Evolutionary conservation across 2,797 vertebrate species (phyloP), one percentile per base, ranked within the genome.

Genomic region (Numenius phaeopus): DNA sequence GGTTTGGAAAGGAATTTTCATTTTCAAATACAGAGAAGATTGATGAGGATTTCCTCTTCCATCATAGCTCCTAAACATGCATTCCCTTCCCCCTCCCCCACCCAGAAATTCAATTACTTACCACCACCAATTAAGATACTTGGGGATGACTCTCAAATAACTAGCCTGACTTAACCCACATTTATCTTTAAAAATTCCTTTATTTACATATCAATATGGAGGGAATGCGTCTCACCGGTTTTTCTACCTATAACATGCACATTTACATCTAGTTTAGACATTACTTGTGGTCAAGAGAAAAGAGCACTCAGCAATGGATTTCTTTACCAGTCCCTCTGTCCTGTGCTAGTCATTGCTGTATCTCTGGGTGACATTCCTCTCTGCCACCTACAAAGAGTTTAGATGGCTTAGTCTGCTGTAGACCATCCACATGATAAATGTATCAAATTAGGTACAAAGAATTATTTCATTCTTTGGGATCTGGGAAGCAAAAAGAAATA

Each of bases 31-130:
- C 30, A 42, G 55, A 22, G 44, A 83, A 85, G 22, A 64, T 11
- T 40, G 30, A 50, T 40, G 15, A 67, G 15, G 26, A 44, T 91
- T 92, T 89, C 14, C 27, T 83, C 6, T 84, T 89, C n/a, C 14
- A 55, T 64, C 18, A 37, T 44, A 66, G 15, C 9, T 90, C 34
- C 22, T 58, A 92, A 69, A 49, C 20, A 50, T 17, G 64, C 9
- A 39, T 46, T 73, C 7, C 8, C 4, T 4, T 4, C 57, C 5
- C 9, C 4, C 4, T 40, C 3, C 8, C 17, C 3, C 2, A 10
- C 2, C 7, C 29, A 10, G 29, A 75, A 55, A 42, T 61, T n/a
- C 1, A 10, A 1, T 61, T 83, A 59, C 17, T 82, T 82, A n/a
- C 11, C 13, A 4, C 2, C 3, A 10, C 13, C 27, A 55, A 27